phyloP scores from a whole-genome alignment of 2,113 vertebrate species.

The Phodopus roborovskii region DNA sequence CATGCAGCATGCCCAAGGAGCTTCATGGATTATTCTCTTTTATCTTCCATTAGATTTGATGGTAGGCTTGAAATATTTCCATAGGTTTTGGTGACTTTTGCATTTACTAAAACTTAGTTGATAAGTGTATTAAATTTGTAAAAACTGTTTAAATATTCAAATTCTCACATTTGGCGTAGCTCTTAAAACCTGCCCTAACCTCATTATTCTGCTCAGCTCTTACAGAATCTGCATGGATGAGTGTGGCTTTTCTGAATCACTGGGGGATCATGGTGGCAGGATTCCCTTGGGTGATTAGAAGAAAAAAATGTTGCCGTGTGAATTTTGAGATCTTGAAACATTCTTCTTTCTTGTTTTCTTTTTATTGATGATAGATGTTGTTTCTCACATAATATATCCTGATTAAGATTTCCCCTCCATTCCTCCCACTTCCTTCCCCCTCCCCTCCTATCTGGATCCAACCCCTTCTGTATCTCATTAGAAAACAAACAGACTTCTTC shows the following conservation, averaged over 20 bases:
- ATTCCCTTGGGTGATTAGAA: neutral
- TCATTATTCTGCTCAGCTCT: neutral
- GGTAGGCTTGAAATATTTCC: neutral
- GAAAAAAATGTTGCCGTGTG: neutral
- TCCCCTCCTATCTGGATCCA: neutral
- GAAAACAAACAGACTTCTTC: neutral
- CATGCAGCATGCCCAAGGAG: neutral
- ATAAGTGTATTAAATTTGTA: neutral
- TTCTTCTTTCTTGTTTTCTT: neutral
- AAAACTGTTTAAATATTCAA: neutral
- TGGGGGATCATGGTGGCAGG: neutral
- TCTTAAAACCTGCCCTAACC: neutral
- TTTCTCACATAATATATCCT: neutral
- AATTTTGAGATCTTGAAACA: slow-evolving; percentile 4
- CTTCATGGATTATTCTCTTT: neutral
- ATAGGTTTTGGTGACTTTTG: neutral
- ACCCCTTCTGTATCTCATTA: neutral
- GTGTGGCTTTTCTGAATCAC: neutral
- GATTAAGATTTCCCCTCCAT: neutral
- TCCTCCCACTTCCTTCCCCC: neutral
- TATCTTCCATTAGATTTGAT: neutral
- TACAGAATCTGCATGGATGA: neutral
- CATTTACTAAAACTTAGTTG: neutral
- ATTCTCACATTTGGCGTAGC: neutral
- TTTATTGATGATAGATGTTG: neutral